Evolutionary conservation across 2,797 vertebrate species (phyloP).

Genomic region (Momotus momota): DNA sequence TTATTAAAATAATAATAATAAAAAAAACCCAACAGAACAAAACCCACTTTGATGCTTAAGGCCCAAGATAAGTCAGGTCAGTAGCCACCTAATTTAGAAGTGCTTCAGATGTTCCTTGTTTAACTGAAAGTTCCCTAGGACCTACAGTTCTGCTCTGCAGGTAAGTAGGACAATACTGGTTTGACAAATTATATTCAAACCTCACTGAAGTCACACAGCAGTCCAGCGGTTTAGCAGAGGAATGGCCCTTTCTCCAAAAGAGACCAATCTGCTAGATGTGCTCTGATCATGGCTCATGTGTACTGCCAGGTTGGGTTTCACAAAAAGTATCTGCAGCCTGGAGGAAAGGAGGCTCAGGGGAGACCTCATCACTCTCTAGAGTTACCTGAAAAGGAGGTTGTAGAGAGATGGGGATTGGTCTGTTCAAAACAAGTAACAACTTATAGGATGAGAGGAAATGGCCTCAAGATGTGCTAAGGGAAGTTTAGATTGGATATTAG

Average conservation of each 20-base stretch:
- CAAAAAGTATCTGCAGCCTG: not conserved
- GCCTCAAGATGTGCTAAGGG: too few relatives aligned
- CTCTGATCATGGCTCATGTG: accelerated
- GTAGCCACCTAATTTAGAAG: not conserved
- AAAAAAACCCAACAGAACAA: too few relatives aligned
- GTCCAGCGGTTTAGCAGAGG: not conserved
- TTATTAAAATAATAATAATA: too few relatives aligned
- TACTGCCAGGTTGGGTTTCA: not conserved
- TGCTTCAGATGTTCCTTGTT: not conserved
- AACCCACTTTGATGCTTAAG: too few relatives aligned
- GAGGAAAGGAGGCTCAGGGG: too few relatives aligned
- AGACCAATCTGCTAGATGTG: accelerated
- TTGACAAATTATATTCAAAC: not conserved
- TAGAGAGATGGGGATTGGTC: too few relatives aligned
- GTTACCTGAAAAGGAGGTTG: too few relatives aligned
- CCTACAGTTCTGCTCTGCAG: not conserved
- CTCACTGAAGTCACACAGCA: not conserved
- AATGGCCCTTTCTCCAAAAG: not conserved
- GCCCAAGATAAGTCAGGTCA: not conserved
- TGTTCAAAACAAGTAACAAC: too few relatives aligned
- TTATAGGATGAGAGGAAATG: too few relatives aligned
- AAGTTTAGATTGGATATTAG: too few relatives aligned
- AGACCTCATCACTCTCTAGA: too few relatives aligned
- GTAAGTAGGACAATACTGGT: not conserved
- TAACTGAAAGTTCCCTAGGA: not conserved